Evolutionary conservation across 2,888 invertebrate species (phyloP), one percentile per base, ranked within the genome.

Genomic region (Ormyrus thymus): DNA sequence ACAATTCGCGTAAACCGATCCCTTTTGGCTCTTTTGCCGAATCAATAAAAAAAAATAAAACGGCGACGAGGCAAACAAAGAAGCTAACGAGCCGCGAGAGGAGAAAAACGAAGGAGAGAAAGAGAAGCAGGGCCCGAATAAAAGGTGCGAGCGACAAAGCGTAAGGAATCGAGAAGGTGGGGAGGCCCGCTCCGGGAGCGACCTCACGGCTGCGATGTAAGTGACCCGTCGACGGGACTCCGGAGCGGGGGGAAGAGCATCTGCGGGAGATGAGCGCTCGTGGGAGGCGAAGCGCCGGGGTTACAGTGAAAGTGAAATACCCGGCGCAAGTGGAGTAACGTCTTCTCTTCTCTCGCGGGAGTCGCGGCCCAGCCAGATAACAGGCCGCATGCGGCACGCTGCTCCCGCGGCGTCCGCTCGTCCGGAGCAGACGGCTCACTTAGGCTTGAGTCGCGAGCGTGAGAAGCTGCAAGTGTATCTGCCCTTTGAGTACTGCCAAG

Each of bases 221-320:
- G 86, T 87, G 87, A 87, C 87, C 86, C 86, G 84, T 82, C 81
- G 82, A 84, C 83, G 83, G 29, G 29, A 29, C 29, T 29, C 81
- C 76, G 82, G 78, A 13, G 59, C 48, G 81, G 43, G 76, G 72
- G 78, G 45, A 46, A 72, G 80, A 81, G 82, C 53, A 83, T 81
- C 85, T 82, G 81, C 81, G 82, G 83, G 84, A 85, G 86, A 85
- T 85, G 85, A 83, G 83, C 79, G 83, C 84, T 86, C 84, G 86
- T 86, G 87, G 86, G 86, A 87, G 86, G 86, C 84, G 82, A 58
- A 55, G 56, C 56, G 58, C 58, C 58, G 82, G 84, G 85, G 84
- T 85, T 85, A 86, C 86, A 86, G 88, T 87, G 88, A 88, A 88
- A 87, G 88, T 88, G 85, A 88, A 87, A 88, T 85, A 85, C 83